Base-by-base conservation (phyloP, 1,140 invertebrate species). In the Heterodera carotae region DNA sequence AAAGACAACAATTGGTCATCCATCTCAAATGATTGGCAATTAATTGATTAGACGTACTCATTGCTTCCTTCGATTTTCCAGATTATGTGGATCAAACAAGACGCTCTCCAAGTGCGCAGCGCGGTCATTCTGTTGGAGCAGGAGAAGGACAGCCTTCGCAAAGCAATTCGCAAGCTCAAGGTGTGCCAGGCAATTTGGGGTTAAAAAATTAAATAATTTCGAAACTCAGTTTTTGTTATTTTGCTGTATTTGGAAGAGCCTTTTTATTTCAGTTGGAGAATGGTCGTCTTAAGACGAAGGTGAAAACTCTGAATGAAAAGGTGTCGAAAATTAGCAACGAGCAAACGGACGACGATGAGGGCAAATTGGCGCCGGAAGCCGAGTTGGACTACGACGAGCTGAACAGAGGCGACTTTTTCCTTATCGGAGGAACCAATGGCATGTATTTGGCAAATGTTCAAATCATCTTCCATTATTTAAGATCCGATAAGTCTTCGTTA, bases 151-250 rank as follows among this genome's bases (percentile, higher is more conserved):
- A 86, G 80, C 73, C 64, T 85, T 0, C 80, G 84, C 7, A 84
- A 86, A 34, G 84, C 84, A 53, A 86, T 85, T 27, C 83, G 84
- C 15, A 85, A 85, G 73, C 68, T 85, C 25, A 85, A 84, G 79
- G 84, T 86, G n/a, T n/a, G n/a, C n/a, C n/a, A n/a, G n/a, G n/a
- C n/a, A n/a, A n/a, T n/a, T 36, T 27, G 71, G 7, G 1, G 2
- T 66, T 82, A 18, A 10, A 53, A 53, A 22, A 22, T n/a, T n/a
- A 53, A 81, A 43, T 15, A 22, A 75, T 33, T 81, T 31, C 10
- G 27, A n/a, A 4, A n/a, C 7, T 12, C 1, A 56, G 22, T 29
- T 33, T 64, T 79, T n/a, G n/a, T n/a, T n/a, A n/a, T n/a, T n/a
- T 77, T 22, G 70, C 27, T 75, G 29, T 2, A 25, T 34, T 74